Base-by-base conservation (phyloP, 1,140 invertebrate genomes). In the Procambarus clarkii region DNA sequence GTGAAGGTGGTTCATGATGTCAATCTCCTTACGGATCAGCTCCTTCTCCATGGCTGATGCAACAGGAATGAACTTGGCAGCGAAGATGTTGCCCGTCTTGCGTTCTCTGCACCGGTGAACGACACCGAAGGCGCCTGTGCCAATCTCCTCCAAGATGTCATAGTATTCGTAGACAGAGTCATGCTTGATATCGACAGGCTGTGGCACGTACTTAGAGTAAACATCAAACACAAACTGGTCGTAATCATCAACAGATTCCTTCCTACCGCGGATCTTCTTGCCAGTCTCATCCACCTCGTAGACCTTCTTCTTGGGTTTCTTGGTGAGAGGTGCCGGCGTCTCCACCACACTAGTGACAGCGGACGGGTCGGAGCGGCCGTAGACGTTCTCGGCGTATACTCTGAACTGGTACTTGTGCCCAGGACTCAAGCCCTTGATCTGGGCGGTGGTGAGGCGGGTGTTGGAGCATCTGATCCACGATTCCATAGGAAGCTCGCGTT, bases 141-240 rank as follows among this genome's bases (percentile, higher is more conserved):
- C 99, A 93, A 99, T 98, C 96, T 99, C 99, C 95, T 99, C 99
- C 24, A 99, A 95, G 92, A 99, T 99, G 94, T 99, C 99, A 94
- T 99, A 99, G 94, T 97, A 97, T 94, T 99, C 99, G 94, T 99
- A 99, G 0, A 99, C 98, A 91, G 98, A 99, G 74, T 93, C 91
- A 86, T 97, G 97, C 94, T 98, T 99, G 93, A 99, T 98, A 93
- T 99, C 98, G 45, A 99, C 98, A 0, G 98, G 98, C 94, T 99
- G 98, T 21, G 98, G 98, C 84, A 98, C 97, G 93, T 98, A 99
- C 94, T 99, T 99, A 93, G 98, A 98, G 95, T 99, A 99, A 77
- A 99, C 97, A 94, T 99, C 98, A 94, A 99, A 98, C 7, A 99
- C 98, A 95, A 98, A 99, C 94, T 98, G 98, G 94, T 99, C 99